Conservation (phyloP, 2,797 vertebrate genomes). For the Anabacerthia variegaticeps region DNA sequence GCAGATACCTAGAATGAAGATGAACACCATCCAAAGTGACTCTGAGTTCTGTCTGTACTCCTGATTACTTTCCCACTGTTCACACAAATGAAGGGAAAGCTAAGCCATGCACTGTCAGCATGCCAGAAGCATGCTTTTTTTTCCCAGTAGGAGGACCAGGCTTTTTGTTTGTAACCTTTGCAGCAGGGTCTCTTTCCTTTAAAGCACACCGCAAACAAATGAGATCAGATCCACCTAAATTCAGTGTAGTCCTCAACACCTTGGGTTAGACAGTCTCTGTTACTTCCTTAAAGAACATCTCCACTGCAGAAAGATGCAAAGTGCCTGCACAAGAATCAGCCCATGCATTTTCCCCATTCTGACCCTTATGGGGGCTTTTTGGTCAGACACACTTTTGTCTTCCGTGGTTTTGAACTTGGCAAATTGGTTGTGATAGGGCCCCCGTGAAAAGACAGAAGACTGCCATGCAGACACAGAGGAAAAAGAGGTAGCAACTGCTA, state of each 20-base stretch:
- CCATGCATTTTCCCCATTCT: neutral
- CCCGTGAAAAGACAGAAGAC: neutral
- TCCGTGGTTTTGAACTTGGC: neutral
- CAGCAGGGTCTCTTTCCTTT: neutral
- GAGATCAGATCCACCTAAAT: neutral
- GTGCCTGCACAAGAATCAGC: rapidly evolving
- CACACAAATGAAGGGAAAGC: neutral
- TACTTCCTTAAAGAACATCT: neutral
- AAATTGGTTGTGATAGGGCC: neutral
- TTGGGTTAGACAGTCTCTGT: neutral
- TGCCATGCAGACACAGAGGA: neutral
- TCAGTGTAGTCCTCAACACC: neutral
- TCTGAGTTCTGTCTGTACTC: neutral
- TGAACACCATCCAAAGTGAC: neutral
- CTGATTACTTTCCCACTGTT: neutral
- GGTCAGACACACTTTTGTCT: neutral
- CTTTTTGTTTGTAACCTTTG: neutral
- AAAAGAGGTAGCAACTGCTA: neutral
- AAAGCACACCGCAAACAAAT: neutral
- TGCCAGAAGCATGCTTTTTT: neutral
- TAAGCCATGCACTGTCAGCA: neutral
- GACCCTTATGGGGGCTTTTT: neutral
- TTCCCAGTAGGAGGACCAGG: neutral
- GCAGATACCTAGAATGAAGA: neutral
- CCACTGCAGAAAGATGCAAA: neutral